Percentiles rank a stretch among this genome's conserved stretches.
These are phyloP conservation scores for Melanotaenia parkinsoni DNA, from an alignment of 2,797 vertebrate genomes.

Conservation along the genomic window DNA sequence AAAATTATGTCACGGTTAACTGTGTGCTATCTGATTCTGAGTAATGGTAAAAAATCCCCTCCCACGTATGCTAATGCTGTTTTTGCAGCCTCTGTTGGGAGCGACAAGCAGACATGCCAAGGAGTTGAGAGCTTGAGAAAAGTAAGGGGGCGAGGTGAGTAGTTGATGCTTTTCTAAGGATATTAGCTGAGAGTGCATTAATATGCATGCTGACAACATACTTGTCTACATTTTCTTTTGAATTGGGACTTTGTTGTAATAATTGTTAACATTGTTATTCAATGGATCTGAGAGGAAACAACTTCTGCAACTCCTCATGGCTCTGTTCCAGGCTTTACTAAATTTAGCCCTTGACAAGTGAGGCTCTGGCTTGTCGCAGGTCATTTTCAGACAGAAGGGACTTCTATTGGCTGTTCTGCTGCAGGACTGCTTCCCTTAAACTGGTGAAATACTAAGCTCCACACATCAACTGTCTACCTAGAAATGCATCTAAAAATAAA, in stretches of 20 bases:
- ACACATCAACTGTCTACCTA: too few species aligned
- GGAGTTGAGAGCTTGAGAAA: conserved; percentile 62
- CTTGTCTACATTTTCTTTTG: conserved; percentile 13
- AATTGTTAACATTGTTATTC: not conserved
- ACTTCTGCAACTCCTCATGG: not conserved
- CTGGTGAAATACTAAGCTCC: not conserved
- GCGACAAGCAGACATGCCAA: conserved; percentile 59
- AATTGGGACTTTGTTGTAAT: conserved; percentile 5
- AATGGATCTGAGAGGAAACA: not conserved
- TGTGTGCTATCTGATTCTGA: conserved; percentile 74
- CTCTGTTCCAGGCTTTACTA: not conserved
- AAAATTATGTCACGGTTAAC: conserved; percentile 75
- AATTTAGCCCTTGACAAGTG: not conserved
- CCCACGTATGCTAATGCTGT: conserved; percentile 73
- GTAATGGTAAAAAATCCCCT: conserved; percentile 68
- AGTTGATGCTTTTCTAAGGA: conserved; percentile 44
- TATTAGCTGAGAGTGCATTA: conserved; percentile 44
- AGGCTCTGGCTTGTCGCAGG: not conserved
- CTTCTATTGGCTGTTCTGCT: not conserved
- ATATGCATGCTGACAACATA: conserved; percentile 28
- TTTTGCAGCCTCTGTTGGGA: conserved; percentile 67
- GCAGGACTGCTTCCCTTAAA: not conserved
- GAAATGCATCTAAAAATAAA: too few species aligned
- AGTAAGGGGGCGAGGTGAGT: conserved; percentile 51
- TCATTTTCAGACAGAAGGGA: not conserved